Base-by-base conservation (phyloP, 2,888 invertebrate genomes). In the Rhabditoides inermis region DNA sequence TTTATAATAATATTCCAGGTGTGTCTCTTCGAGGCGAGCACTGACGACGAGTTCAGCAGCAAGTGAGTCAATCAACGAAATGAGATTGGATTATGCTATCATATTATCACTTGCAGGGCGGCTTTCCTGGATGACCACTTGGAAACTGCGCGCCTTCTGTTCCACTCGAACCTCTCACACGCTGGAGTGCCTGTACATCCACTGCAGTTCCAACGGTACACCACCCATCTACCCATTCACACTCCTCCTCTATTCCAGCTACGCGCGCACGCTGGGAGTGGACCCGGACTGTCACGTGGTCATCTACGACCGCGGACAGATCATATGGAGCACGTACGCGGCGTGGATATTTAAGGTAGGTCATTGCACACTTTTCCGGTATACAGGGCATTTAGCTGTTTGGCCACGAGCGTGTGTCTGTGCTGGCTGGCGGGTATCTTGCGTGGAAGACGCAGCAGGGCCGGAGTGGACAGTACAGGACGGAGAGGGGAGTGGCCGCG, bases 131-230 rank as follows among this genome's bases (percentile, higher is more conserved):
- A 42, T 12, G 71, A 70, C 46, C 73, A 73, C 56, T 62, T 73
- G 30, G 68, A 74, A 39, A 58, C 61, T 15, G 70, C 73, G 10
- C 61, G 61, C 25, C 56, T 70, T 1, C 59, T 73, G n/a, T 66
- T 65, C 47, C 69, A 72, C 47, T 60, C 68, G 10, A 72, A 70
- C 41, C 54, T 73, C 22, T 66, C 65, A 27, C 73, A 74, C 52
- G 59, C 61, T 28, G 72, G 72, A 25, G 72, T 74, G 26, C 73
- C 73, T 26, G 73, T 73, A 4, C 73, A 73, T 58, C 73, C 73
- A 25, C 67, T 73, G 3, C 63, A 64, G 41, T 68, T 68, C 42
- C 65, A 65, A 47, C 35, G 56, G 58, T 56, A 39, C 3, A 27
- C 2, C 7, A 25, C 12, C 1, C 20, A 23, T n/a, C 26, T 12